These are phyloP conservation scores for Tetramorium parvispinum DNA, from an alignment of 1,140 invertebrate genomes.

Conservation along the genomic window DNA sequence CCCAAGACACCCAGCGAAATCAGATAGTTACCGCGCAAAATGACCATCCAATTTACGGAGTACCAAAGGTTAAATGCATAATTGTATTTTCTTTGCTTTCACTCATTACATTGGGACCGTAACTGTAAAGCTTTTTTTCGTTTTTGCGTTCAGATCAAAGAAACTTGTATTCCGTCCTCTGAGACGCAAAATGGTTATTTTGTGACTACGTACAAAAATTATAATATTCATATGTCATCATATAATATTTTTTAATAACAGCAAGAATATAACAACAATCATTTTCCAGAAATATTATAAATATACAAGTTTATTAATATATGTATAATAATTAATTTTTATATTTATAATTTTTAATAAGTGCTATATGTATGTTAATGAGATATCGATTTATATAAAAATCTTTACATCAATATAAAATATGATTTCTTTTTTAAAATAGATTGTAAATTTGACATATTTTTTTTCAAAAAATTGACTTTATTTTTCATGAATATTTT, in stretches of 20 bases:
- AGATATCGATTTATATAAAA: neutral
- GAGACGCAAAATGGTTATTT: neutral
- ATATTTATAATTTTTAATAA: too few relatives aligned
- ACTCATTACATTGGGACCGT: neutral
- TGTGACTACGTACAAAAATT: neutral
- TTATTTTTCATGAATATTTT: neutral
- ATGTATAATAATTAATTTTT: too few relatives aligned
- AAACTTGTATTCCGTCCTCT: constrained; percentile 12
- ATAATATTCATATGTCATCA: neutral
- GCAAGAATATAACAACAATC: neutral
- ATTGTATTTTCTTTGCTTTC: constrained; percentile 28
- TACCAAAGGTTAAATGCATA: constrained; percentile 27
- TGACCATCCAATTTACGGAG: neutral
- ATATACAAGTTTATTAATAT: neutral
- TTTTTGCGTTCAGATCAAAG: constrained; percentile 27
- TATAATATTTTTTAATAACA: neutral
- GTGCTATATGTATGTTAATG: too few relatives aligned
- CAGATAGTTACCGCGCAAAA: neutral
- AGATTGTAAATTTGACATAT: neutral
- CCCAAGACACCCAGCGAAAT: neutral
- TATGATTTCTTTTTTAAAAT: neutral
- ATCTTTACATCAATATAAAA: neutral
- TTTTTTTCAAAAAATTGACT: neutral
- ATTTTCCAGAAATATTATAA: neutral
- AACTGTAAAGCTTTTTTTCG: constrained; percentile 25